A percentile compares a stretch with the other conserved stretches of the same genome.
These are phyloP conservation scores for Pomacea maculata DNA, from an alignment of 1,140 invertebrate genomes.

Conservation along the genomic window DNA sequence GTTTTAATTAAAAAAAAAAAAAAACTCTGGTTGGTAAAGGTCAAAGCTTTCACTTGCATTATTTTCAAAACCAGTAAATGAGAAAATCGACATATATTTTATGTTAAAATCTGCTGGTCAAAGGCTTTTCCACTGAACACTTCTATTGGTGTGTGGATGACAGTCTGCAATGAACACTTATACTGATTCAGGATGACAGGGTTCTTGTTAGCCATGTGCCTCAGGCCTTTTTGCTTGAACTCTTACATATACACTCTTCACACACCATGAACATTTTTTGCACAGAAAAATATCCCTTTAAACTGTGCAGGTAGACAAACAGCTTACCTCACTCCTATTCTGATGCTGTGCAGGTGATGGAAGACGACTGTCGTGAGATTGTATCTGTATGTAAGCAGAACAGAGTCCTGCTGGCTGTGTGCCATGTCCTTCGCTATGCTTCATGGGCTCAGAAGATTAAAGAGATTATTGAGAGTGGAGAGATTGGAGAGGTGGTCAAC, in stretches of 20 bases:
- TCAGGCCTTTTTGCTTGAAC: not conserved
- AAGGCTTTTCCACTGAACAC: too few species aligned
- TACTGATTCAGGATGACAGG: not conserved
- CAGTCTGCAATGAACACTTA: not conserved
- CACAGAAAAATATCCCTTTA: too few species aligned
- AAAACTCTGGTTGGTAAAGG: not conserved
- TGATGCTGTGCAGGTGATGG: conserved; percentile 48
- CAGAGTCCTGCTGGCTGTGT: conserved; percentile 64
- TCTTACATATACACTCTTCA: not conserved
- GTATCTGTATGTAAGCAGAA: conserved; percentile 59
- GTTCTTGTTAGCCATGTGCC: not conserved
- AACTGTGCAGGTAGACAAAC: too few species aligned
- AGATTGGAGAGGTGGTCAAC: conserved; percentile 66
- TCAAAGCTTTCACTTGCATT: too few species aligned
- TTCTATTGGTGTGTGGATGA: too few species aligned
- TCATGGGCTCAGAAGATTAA: conserved; percentile 62
- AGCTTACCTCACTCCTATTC: not conserved
- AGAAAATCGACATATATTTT: too few species aligned
- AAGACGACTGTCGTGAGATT: conserved; percentile 66
- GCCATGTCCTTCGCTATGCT: conserved; percentile 67
- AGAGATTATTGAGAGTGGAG: conserved; percentile 64
- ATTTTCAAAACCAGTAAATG: too few species aligned
- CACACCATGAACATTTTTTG: not conserved
- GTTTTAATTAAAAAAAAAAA: not conserved
- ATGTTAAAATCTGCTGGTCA: too few species aligned